Conservation (phyloP, 92 coral and sea anemone species). For the Blastomussa wellsi region DNA sequence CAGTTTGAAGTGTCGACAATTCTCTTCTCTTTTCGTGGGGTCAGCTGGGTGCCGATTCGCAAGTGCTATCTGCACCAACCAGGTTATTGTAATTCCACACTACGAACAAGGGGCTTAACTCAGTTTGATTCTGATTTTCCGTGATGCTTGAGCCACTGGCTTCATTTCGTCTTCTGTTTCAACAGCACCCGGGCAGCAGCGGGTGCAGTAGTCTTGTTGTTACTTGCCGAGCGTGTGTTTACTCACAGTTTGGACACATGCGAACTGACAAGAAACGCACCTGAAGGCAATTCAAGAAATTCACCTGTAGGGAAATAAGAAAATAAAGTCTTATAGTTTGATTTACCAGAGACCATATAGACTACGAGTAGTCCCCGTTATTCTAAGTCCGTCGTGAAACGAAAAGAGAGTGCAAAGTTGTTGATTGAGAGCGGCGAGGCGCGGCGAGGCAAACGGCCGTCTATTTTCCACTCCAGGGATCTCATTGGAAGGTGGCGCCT, state of each 20-base stretch:
- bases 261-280: slow-evolving; percentile 14
- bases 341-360: not conserved
- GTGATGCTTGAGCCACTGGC: not conserved
- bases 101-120: not conserved
- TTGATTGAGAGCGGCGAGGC: too few species aligned
- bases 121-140: not conserved
- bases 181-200: too few species aligned
- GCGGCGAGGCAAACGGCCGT: too few species aligned
- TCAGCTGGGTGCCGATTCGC: not conserved
- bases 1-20: not conserved
- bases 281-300: slow-evolving; percentile 51
- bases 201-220: not conserved
- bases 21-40: not conserved
- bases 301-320: slow-evolving; percentile 46
- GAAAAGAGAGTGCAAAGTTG: too few species aligned
- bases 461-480: too few species aligned
- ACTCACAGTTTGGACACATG: slow-evolving; percentile 59
- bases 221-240: not conserved
- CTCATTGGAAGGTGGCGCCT: too few species aligned
- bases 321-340: not conserved
- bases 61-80: not conserved
- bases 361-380: too few species aligned
- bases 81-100: not conserved
- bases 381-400: too few species aligned
- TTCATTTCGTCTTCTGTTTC: not conserved